These are phyloP conservation scores for Bombylius major DNA, from an alignment of 2,888 invertebrate species.

Conservation along the genomic window DNA sequence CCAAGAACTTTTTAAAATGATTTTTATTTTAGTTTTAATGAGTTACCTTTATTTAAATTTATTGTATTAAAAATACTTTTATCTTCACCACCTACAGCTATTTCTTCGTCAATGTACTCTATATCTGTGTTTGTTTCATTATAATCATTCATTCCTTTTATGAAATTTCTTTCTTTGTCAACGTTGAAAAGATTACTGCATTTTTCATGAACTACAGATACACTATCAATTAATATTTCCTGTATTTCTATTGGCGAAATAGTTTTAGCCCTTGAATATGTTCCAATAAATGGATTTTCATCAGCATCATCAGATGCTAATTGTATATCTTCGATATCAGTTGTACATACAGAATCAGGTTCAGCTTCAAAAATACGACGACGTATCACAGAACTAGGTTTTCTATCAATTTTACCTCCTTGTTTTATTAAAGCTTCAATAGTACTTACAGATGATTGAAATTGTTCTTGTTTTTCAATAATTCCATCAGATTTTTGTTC, in stretches of 20 bases:
- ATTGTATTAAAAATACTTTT: not conserved
- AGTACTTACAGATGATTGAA: conserved; percentile 16
- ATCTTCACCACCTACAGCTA: not conserved
- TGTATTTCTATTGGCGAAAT: conserved; percentile 33
- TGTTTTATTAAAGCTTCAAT: conserved; percentile 10
- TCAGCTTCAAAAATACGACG: not conserved
- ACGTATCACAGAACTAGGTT: conserved; percentile 11
- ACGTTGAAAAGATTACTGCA: conserved; percentile 35
- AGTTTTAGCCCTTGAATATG: conserved; percentile 19
- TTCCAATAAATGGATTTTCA: conserved; percentile 20
- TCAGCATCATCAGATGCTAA: conserved; percentile 38
- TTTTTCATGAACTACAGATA: conserved; percentile 37
- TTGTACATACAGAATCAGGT: conserved; percentile 20
- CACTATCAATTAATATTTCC: conserved; percentile 35
- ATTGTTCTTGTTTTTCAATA: conserved; percentile 14
- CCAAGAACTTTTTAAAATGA: too few relatives aligned
- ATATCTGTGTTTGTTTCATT: conserved; percentile 41
- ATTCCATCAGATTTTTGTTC: conserved; percentile 9
- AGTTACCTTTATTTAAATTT: too few relatives aligned
- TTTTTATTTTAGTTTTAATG: too few relatives aligned
- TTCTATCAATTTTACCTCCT: conserved; percentile 2
- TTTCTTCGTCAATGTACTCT: conserved; percentile 40
- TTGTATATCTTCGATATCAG: conserved; percentile 39
- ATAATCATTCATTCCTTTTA: conserved; percentile 38
- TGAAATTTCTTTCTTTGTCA: conserved; percentile 39